A percentile compares a stretch with the other conserved stretches of the same genome.
Evolutionary conservation across 2,113 vertebrate genomes (phyloP).

Genomic region (Pelusios castaneus): DNA sequence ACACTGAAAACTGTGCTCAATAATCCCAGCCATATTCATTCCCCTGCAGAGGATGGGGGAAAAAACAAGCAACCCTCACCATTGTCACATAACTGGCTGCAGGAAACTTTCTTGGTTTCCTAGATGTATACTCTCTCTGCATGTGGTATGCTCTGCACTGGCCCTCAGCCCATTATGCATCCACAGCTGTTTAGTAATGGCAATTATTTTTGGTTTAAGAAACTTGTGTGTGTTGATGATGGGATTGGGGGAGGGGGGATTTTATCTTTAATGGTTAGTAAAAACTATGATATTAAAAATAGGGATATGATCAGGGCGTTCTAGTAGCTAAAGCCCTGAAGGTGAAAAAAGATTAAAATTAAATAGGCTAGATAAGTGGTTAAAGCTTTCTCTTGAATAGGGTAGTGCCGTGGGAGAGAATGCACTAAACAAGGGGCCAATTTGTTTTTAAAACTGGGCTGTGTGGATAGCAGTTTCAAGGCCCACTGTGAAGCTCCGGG

Average conservation of each 20-base stretch:
- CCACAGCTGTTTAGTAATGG: not conserved
- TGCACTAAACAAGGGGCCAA: not conserved
- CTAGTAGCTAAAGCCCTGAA: not conserved
- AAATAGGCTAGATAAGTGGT: not conserved
- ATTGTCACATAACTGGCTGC: not conserved
- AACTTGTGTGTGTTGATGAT: not conserved
- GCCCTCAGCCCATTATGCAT: not conserved
- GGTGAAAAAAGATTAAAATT: not conserved
- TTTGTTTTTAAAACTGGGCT: not conserved
- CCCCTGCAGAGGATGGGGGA: not conserved
- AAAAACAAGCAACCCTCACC: not conserved
- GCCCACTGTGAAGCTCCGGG: accelerated
- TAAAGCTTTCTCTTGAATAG: not conserved
- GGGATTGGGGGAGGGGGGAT: not conserved
- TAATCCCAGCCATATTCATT: not conserved
- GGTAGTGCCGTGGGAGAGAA: not conserved
- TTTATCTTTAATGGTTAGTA: not conserved
- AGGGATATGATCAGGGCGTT: not conserved
- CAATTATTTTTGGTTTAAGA: not conserved
- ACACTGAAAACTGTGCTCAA: not conserved
- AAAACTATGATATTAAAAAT: not conserved
- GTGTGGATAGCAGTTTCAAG: accelerated
- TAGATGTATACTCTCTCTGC: not conserved
- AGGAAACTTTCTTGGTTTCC: not conserved
- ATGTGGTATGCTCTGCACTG: not conserved